These are phyloP conservation scores for Blomia tropicalis DNA, from an alignment of 2,888 invertebrate species.

Conservation along the genomic window DNA sequence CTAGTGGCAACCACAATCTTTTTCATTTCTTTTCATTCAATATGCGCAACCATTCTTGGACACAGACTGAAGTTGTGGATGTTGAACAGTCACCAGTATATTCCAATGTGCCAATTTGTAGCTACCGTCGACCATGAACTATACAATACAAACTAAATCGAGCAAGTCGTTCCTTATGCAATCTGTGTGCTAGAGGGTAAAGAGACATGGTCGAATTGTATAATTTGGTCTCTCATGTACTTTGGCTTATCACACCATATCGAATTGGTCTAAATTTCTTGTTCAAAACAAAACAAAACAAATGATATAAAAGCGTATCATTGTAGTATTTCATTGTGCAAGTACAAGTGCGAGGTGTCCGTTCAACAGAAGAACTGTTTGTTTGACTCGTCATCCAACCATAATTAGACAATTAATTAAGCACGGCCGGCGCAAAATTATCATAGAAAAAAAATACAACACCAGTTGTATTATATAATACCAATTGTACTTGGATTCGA, in stretches of 20 bases:
- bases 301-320: too few relatives aligned
- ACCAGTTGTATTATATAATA: too few relatives aligned
- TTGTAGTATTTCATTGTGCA: too few relatives aligned
- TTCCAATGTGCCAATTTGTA: background rate
- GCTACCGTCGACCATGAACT: too few relatives aligned
- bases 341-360: too few relatives aligned
- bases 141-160: background rate
- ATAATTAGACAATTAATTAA: background rate
- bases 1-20: background rate
- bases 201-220: too few relatives aligned
- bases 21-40: background rate
- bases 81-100: background rate
- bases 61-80: background rate
- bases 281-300: too few relatives aligned
- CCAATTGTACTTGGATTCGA: too few relatives aligned
- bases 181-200: too few relatives aligned
- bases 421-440: too few relatives aligned
- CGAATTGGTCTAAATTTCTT: background rate
- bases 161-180: constrained; percentile 6
- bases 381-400: background rate
- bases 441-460: too few relatives aligned
- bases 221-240: background rate
- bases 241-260: background rate
- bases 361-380: background rate
- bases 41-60: background rate